Evolutionary conservation across 2,888 invertebrate species (phyloP), one percentile per base, ranked within the genome.

Genomic region (Frankliniella intonsa): DNA sequence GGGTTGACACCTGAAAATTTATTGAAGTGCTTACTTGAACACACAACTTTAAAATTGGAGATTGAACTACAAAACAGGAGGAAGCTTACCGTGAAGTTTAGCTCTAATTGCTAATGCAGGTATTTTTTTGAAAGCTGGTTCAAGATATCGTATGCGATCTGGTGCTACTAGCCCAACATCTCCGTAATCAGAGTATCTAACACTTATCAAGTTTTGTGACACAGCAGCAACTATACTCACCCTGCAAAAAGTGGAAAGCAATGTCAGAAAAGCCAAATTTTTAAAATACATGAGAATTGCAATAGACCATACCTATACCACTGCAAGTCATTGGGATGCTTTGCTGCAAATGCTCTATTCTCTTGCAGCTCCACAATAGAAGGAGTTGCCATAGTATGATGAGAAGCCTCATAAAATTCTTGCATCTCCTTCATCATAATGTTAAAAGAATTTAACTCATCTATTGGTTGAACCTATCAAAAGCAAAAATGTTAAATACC

Each of bases 1-100:
- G 91, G 91, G 85, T 25, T 62, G 3, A 83, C 80, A 55, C 81
- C 83, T 83, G 83, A 7, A 85, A 85, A 84, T 19, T n/a, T n/a
- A 81, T 81, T 9, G 7, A 22, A 25, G 14, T 27, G 8, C 3
- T 25, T 62, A 81, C 25, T 38, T 65, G 10, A 11, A 25, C 1
- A 22, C 79, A n/a, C 25, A 22, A 25, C 9, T 17, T 2, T 2
- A 65, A 25, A 5, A 12, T 80, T 80, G 9, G 2, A 2, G 12
- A 80, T 50, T 49, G 14, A 25, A 80, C 10, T n/a, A n/a, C n/a
- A n/a, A n/a, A 8, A n/a, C 9, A 80, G 80, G 12, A 49, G 38
- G 0, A 62, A 27, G 50, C 81, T 80, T n/a, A 83, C 83, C 82
- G 51, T 82, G 55, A 9, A 83, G 81, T 62, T 82, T 82, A 17